Evolutionary conservation across 2,888 invertebrate species (phyloP), one percentile per base, ranked within the genome.

Genomic region (Zootermopsis nevadensis): DNA sequence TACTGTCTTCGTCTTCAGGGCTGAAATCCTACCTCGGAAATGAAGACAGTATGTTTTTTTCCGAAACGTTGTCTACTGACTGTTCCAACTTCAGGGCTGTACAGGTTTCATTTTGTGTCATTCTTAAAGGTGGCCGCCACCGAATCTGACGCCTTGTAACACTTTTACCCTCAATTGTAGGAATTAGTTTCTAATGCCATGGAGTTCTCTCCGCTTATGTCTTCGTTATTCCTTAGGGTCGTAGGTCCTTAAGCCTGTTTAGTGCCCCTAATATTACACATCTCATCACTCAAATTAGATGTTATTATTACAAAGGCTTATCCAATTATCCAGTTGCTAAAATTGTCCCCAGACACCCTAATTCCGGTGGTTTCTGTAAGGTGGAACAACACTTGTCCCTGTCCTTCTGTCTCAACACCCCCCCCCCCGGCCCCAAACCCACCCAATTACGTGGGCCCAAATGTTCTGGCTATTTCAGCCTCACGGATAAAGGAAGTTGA

Each of bases 271-370:
- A 83, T 83, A 48, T 48, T 33, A 80, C 48, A 27, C n/a, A 67
- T 69, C 53, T 27, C 83, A 83, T 83, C 80, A 74, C 74, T 83
- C 80, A 79, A 83, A 80, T 83, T 83, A 80, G 53, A 48, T 53
- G 80, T 38, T 80, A 83, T 80, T 83, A 83, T 60, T 60, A 38
- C 60, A 80, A 53, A 33, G 55, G 83, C 83, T 83, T 80, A 83
- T n/a, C 79, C 80, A 77, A 69, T 83, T 83, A 83, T 77, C 76
- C 76, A 48, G 48, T 76, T 42, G 76, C 60, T 60, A 27, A 60
- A 60, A 60, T 60, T 60, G 60, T n/a, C 60, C 48, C n/a, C 27
- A 60, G n/a, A 60, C 27, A 60, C 60, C 27, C 27, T 27, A 60
- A 27, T 60, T 60, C 60, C 60, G 27, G 4, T 27, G 6, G 60